Base-by-base conservation (phyloP, 2,113 vertebrate species). In the Tachuris rubrigastra region DNA sequence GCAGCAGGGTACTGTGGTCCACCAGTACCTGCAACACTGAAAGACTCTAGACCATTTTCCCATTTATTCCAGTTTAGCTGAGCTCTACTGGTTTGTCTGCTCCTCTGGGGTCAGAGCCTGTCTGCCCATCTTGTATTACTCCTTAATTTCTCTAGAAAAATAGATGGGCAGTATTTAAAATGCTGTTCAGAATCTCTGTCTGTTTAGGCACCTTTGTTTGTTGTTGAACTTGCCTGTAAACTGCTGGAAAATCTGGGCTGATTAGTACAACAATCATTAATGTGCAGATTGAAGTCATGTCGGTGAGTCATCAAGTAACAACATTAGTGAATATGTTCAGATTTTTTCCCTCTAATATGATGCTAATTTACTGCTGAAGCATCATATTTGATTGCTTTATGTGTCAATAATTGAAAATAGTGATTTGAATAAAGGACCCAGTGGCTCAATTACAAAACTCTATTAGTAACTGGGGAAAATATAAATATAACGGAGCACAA, bases 321-420 rank as follows among this genome's bases (percentile, higher is more conserved):
- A 30, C 30, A 76, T 55, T 81, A 80, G 24, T 65, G n/a, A 95
- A 49, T n/a, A 41, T 25, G 28, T 72, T 90, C 37, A 69, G 53
- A 49, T 68, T 73, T 44, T 89, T 87, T 83, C 46, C n/a, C 31
- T 46, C 35, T 93, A 72, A 75, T 79, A 27, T n/a, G 35, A 79
- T 85, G 53, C n/a, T 90, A 68, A 86, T 86, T 87, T 90, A 87
- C 58, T 94, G 49, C 85, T 92, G 90, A 85, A 76, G 20, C n/a
- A 62, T 76, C 28, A 9, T 62, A 53, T 60, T 76, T 53, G 15
- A 59, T 87, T 87, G 44, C 46, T 89, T 92, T 12, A 33, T 47
- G n/a, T 88, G 53, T 75, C 60, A 78, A 91, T 85, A 47, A 90
- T 92, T 95, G 85, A 55, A 75, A 96, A 80, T 73, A 47, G 39